phyloP scores from a whole-genome alignment of 2,113 vertebrate genomes.

The Misgurnus anguillicaudatus region DNA sequence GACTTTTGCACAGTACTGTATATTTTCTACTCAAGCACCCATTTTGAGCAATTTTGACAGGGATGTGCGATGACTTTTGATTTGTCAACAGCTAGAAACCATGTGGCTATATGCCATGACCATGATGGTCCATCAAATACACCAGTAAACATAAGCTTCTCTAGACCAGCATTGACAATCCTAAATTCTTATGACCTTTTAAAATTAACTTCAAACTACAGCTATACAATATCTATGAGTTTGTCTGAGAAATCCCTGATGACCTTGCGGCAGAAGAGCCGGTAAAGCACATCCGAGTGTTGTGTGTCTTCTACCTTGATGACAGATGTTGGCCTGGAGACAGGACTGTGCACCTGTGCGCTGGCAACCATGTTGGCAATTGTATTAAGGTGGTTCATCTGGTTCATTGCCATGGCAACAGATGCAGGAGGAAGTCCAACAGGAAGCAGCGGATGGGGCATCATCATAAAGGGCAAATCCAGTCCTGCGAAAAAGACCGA shows the following conservation, averaged over 20 bases:
- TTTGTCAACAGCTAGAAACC: too few species aligned
- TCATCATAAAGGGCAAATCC: slow-evolving; percentile 97
- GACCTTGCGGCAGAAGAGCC: slow-evolving; percentile 17
- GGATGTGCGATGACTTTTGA: too few species aligned
- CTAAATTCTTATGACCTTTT: too few species aligned
- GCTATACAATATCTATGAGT: not conserved
- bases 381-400: slow-evolving; percentile 97
- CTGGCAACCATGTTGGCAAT: slow-evolving; percentile 95
- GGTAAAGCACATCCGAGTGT: slow-evolving; percentile 14
- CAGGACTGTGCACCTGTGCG: slow-evolving; percentile 75
- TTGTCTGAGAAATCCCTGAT: slow-evolving; percentile 1
- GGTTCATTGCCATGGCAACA: slow-evolving; percentile 97
- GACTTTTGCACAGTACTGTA: too few species aligned
- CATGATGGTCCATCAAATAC: too few species aligned
- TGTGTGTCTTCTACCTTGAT: slow-evolving; percentile 68
- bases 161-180: too few species aligned
- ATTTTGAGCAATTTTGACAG: too few species aligned
- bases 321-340: slow-evolving; percentile 65
- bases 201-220: too few species aligned
- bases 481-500: slow-evolving; percentile 75
- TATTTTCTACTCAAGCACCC: too few species aligned
- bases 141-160: too few species aligned
- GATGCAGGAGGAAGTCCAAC: slow-evolving; percentile 91
- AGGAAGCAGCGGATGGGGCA: slow-evolving; percentile 88
- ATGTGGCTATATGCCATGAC: too few species aligned